Conservation (phyloP, 2,888 invertebrate species). For the Xylota segnis region DNA sequence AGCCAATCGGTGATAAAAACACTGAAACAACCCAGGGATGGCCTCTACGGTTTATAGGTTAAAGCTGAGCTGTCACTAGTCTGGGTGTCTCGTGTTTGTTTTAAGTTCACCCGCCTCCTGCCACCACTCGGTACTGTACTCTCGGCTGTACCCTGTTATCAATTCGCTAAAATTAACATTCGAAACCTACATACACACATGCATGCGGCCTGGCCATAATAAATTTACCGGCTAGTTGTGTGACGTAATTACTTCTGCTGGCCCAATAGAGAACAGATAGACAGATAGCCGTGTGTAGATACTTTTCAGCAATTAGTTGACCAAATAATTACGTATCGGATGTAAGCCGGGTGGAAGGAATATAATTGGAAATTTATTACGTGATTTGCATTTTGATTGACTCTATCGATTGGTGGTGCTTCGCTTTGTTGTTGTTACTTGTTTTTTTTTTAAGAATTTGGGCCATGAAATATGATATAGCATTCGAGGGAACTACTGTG, state of each 20-base stretch:
- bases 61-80: slow-evolving; percentile 9
- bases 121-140: neutral
- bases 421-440: neutral
- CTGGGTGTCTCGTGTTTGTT: no score
- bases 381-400: slow-evolving; percentile 58
- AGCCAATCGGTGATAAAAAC: neutral
- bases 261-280: slow-evolving; percentile 1
- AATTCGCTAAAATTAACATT: slow-evolving; percentile 37
- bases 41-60: slow-evolving; percentile 1
- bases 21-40: neutral
- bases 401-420: slow-evolving; percentile 38
- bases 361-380: slow-evolving; percentile 42
- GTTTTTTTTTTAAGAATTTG: slow-evolving; percentile 6
- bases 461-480: neutral
- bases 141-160: slow-evolving; percentile 34
- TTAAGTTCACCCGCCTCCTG: neutral
- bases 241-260: slow-evolving; percentile 44
- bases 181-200: neutral
- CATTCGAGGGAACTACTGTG: neutral
- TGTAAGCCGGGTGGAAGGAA: slow-evolving; percentile 12
- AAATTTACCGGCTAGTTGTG: slow-evolving; percentile 31
- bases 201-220: slow-evolving; percentile 13
- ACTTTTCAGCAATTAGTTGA: slow-evolving; percentile 9
- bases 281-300: slow-evolving; percentile 1
- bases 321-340: slow-evolving; percentile 39